phyloP scores from a whole-genome alignment of 2,113 vertebrate genomes.

The Cyphomyrus plagiostoma region DNA sequence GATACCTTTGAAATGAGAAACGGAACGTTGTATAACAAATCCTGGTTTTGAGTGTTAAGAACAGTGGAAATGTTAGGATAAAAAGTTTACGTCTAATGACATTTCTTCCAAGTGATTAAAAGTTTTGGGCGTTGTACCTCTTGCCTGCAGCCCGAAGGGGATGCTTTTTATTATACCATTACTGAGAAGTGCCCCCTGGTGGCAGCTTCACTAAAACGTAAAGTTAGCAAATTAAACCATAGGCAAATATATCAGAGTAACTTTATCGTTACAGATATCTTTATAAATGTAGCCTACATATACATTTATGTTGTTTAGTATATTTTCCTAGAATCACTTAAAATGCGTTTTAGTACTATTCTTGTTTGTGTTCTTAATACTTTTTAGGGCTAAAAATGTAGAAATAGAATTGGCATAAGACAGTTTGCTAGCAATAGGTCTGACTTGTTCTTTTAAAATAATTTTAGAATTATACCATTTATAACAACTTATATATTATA shows the following conservation, averaged over 20 bases:
- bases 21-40: constrained; percentile 6
- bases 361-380: not conserved
- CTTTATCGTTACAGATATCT: not conserved
- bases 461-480: not conserved
- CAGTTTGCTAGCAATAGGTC: not conserved
- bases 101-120: constrained; percentile 36
- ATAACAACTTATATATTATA: too few species aligned
- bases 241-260: not conserved
- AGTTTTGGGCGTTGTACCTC: constrained; percentile 62
- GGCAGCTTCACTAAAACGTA: constrained; percentile 27
- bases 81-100: constrained; percentile 30
- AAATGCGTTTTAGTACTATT: not conserved
- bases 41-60: not conserved
- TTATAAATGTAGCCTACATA: not conserved
- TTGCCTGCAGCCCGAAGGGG: constrained; percentile 51
- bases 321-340: not conserved
- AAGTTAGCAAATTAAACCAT: not conserved
- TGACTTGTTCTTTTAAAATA: not conserved
- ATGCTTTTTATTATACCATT: constrained; percentile 39
- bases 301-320: not conserved
- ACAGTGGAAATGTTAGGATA: constrained; percentile 24
- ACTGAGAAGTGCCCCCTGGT: constrained; percentile 49
- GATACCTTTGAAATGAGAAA: constrained; percentile 29
- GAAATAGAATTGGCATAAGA: not conserved
- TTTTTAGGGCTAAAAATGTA: not conserved